These are phyloP conservation scores for Tor tambroides DNA, from an alignment of 2,113 vertebrate species.

Conservation along the genomic window DNA sequence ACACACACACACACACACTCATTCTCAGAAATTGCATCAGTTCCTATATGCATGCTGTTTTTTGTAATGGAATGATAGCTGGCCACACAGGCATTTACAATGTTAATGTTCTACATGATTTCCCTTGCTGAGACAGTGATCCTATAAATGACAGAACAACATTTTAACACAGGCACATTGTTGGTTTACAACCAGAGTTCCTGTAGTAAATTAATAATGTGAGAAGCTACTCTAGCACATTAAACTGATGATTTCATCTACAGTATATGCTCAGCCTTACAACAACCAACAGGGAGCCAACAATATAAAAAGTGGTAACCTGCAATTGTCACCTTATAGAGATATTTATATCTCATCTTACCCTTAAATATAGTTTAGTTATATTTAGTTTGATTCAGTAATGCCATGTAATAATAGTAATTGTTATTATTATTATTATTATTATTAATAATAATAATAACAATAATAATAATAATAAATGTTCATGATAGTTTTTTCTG, in stretches of 20 bases:
- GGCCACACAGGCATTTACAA: too few species aligned
- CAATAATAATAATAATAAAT: background rate
- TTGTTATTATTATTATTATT: too few species aligned
- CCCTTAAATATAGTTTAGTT: background rate
- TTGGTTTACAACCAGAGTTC: slow-evolving; percentile 43
- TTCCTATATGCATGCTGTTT: background rate
- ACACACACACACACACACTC: background rate
- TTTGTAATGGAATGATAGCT: slow-evolving; percentile 37
- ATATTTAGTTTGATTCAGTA: background rate
- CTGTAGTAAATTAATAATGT: background rate
- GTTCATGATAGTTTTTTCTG: background rate
- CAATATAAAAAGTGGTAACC: background rate
- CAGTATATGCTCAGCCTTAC: background rate
- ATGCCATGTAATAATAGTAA: background rate
- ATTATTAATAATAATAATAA: too few species aligned
- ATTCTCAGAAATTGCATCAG: background rate
- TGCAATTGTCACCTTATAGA: background rate
- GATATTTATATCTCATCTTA: background rate
- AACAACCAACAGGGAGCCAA: background rate
- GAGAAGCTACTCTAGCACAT: slow-evolving; percentile 44
- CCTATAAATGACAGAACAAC: slow-evolving; percentile 33
- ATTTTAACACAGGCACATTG: slow-evolving; percentile 45
- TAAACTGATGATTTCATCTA: background rate
- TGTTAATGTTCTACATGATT: slow-evolving; percentile 31
- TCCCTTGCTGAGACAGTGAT: slow-evolving; percentile 15